Base-by-base conservation (phyloP, 2,888 invertebrate genomes). In the Cynaeus angustus region DNA sequence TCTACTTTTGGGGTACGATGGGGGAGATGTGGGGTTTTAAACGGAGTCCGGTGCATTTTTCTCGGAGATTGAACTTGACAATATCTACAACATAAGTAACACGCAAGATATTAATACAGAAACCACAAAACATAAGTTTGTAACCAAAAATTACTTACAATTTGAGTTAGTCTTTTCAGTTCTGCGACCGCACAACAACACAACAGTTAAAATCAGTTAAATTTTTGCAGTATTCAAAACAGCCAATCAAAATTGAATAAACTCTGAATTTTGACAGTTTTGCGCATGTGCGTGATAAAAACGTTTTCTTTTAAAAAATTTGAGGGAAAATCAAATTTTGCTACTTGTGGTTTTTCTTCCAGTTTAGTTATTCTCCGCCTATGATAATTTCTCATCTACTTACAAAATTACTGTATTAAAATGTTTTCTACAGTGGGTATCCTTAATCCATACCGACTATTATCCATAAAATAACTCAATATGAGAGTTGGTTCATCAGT, bases 21-120 rank as follows among this genome's bases (percentile, higher is more conserved):
- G 4, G 73, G 66, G 7, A 72, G 21, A 21, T 21, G 21, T 21
- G 79, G 79, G 6, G 77, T 78, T 70, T 79, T 79, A 69, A 79
- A 79, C n/a, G 75, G 74, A 12, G 74, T 74, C 55, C 75, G 66
- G 58, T 59, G 56, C 72, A 75, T 75, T 48, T 64, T 65, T 6
- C 2, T 2, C 21, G 21, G 21, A 1, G 4, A 21, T 21, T 3
- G 4, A 1, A 21, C 21, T 21, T 21, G 1, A 21, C 21, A 21
- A 4, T 21, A 21, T 3, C 33, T 33, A 9, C n/a, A 33, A 33
- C 3, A 33, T 4, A 21, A 21, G n/a, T n/a, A n/a, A n/a, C n/a
- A n/a, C n/a, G n/a, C n/a, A n/a, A n/a, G n/a, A 21, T 21, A 21
- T 21, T 21, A 21, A 4, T 21, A 3, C 4, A 21, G 4, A 3